Evolutionary conservation across 2,113 vertebrate species (phyloP), one percentile per base, ranked within the genome.

Genomic region (Rhinoderma darwinii): DNA sequence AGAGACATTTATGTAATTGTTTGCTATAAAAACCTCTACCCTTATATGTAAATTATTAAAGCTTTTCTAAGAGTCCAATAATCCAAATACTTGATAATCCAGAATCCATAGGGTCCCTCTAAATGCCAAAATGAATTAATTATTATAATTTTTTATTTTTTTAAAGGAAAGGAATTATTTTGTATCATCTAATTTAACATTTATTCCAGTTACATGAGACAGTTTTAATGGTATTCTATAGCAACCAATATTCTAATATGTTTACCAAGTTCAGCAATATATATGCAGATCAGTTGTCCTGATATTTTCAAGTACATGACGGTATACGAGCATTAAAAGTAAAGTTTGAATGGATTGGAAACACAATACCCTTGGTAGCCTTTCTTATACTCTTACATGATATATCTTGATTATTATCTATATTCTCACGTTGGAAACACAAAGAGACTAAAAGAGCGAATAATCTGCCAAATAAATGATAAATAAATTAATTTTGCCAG

Each of bases 391-490:
- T 72, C 68, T 56, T 41, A 10, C 68, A 56, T 39, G 43, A 39
- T 74, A 56, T 37, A 30, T 84, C 54, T 59, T 44, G 12, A 76
- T 51, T 44, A 76, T 25, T 47, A 61, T 47, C n/a, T 84, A 51
- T 59, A 61, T 54, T 27, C 22, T 72, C 32, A 51, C 22, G 14
- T 70, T 41, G 76, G 43, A 32, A 20, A 41, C 84, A 66, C 59
- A 50, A 78, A 66, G 18, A 66, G 56, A 79, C 75, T 72, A 80
- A 84, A 80, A 80, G 61, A 51, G 39, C 6, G 35, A 82, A 44
- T 66, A 77, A 78, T 77, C 41, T 86, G 43, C 22, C 84, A 80
- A 80, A 80, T 54, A 79, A 86, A 74, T 74, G 82, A 70, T 47
- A 74, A 84, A 54, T 84, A 84, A 77, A 86, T 80, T 43, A 51